Evolutionary conservation across 2,113 vertebrate species (phyloP), one percentile per base, ranked within the genome.

Genomic region (Hypomesus transpacificus): DNA sequence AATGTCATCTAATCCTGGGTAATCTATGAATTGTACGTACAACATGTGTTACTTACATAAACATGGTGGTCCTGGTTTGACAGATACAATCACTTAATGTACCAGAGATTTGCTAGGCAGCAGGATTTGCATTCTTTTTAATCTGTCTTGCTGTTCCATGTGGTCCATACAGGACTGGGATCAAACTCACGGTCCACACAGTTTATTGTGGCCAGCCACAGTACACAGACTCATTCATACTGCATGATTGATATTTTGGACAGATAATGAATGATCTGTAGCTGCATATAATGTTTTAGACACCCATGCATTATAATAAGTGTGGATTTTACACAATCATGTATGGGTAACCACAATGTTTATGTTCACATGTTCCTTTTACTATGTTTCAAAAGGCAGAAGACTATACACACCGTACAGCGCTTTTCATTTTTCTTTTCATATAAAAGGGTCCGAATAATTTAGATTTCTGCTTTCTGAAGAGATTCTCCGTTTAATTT

Each of bases 401-500:
- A 28, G 80, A 66, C 69, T 81, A 75, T 75, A 75, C 81, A 85
- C 77, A 82, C 80, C 78, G 84, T 73, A 78, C 74, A 74, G 81
- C 22, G n/a, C 39, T 50, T 71, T 71, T 81, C 71, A 68, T 75
- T 74, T 61, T 59, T 87, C 79, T 89, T 81, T 87, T 86, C 83
- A 89, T 88, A 87, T 46, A 67, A 90, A 91, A 89, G 85, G 87
- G 84, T 87, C 87, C 85, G 88, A 92, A 92, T 93, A 89, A 91
- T 92, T 91, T 90, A 88, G 88, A 92, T 92, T 90, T 90, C 86
- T 91, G 89, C 89, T 89, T 59, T 91, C 89, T 90, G 90, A 92
- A 91, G 89, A 92, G 88, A 89, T 92, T 87, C 89, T 92, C 88
- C 84, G 87, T 92, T 92, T 93, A 92, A 93, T 92, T 92, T 90